phyloP scores from a whole-genome alignment of 2,797 vertebrate species.

The Muraenolepis orangiensis region DNA sequence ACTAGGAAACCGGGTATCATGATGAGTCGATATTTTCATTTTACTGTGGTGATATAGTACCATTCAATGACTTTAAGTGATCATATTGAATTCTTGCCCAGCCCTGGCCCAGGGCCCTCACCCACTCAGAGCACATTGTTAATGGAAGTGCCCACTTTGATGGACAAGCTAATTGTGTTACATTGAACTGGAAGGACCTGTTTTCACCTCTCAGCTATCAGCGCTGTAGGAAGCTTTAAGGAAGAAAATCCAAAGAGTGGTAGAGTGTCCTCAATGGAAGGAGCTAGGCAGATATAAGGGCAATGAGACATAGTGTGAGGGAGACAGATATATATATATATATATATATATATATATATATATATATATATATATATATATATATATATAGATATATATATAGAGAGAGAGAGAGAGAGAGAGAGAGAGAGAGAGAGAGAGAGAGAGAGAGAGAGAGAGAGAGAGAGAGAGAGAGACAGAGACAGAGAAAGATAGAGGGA shows the following conservation, averaged over 20 bases:
- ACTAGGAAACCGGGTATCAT: too few relatives aligned
- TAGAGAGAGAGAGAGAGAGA: neutral
- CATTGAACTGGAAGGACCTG: neutral
- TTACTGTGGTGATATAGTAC: too few relatives aligned
- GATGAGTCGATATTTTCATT: too few relatives aligned
- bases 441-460: neutral
- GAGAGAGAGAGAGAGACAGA: neutral
- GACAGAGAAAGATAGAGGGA: neutral
- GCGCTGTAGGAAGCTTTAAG: too few relatives aligned
- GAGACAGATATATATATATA: too few relatives aligned
- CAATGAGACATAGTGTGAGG: neutral
- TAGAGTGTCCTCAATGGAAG: neutral
- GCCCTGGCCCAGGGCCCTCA: neutral
- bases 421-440: neutral
- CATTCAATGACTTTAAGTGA: too few relatives aligned
- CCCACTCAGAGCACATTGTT: neutral
- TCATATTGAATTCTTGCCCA: too few relatives aligned
- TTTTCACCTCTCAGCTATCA: neutral
- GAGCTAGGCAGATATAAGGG: neutral
- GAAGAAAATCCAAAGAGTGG: too few relatives aligned
- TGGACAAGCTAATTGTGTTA: neutral
- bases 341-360: too few relatives aligned
- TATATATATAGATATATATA: neutral
- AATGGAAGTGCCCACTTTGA: neutral
- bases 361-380: too few relatives aligned